Conservation (phyloP, 2,113 vertebrate genomes). For the Trematomus loennbergii region DNA sequence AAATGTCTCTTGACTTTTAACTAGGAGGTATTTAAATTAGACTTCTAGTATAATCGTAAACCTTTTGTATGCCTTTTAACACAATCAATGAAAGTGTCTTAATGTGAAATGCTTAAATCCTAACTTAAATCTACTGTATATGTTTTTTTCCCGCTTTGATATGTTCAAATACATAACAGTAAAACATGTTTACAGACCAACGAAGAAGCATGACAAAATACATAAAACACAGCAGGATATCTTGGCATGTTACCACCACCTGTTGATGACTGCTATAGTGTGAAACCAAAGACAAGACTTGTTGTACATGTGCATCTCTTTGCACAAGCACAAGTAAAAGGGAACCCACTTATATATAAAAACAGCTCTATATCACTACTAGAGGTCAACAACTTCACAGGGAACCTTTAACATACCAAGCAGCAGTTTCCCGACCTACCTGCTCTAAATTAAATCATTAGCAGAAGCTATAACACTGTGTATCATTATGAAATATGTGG, state of each 20-base stretch:
- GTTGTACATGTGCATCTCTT: neutral
- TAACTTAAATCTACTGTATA: neutral
- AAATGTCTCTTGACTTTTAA: conserved; percentile 39
- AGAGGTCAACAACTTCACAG: too few relatives aligned
- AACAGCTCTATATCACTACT: too few relatives aligned
- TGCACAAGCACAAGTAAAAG: neutral
- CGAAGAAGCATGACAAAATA: neutral
- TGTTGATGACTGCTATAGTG: neutral
- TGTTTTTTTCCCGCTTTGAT: neutral
- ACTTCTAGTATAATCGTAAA: neutral
- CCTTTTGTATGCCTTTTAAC: neutral
- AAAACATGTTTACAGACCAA: neutral
- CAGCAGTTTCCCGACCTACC: too few relatives aligned
- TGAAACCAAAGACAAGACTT: neutral
- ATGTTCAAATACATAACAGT: neutral
- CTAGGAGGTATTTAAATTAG: conserved; percentile 1
- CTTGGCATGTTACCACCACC: neutral
- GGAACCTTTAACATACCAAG: too few relatives aligned
- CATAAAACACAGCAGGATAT: neutral
- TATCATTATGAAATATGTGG: neutral
- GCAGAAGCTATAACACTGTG: neutral
- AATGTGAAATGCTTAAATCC: neutral
- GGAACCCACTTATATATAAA: neutral
- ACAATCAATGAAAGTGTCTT: neutral
- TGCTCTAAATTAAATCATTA: neutral